Evolutionary conservation across 2,888 invertebrate species (phyloP), one percentile per base, ranked within the genome.

Genomic region (Cerastis rubricosa): DNA sequence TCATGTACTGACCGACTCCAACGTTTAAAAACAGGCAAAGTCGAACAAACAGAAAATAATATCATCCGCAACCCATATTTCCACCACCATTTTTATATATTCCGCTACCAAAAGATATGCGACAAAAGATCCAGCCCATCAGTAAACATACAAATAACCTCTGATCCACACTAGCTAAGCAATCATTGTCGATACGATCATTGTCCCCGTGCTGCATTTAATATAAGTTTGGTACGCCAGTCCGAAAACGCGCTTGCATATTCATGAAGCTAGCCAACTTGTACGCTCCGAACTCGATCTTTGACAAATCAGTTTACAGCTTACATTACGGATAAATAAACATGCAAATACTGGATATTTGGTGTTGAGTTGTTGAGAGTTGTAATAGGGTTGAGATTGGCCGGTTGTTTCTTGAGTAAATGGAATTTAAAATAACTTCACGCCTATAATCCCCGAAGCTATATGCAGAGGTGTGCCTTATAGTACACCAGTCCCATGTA

Each of bases 141-240:
- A 49, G 67, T 61, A 47, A 49, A 78, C n/a, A 65, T 69, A 71
- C 65, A 71, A 67, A 79, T 51, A 72, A 43, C 71, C 57, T 49
- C 45, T n/a, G 29, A 71, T 63, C 61, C 64, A 74, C 49, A 67
- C 63, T 35, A 43, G 61, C 59, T 67, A 73, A 78, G 80, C 76
- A 86, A 88, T 85, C 70, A 81, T 80, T 81, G 75, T 61, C 45
- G 78, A 65, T 78, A 79, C 78, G 81, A 83, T 86, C 85, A 79
- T 82, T 82, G 85, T 83, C 84, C 81, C 78, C 73, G 65, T 87
- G 86, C 85, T 86, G 85, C 87, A 86, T 92, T 90, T 87, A 92
- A 92, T 92, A 90, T 91, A 91, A 91, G 91, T 92, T 92, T 85
- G 90, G 79, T 86, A 86, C 87, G 87, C 88, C 79, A 73, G 88